Base-by-base conservation (phyloP, 92 coral and sea anemone species). In the Porites evermanni region DNA sequence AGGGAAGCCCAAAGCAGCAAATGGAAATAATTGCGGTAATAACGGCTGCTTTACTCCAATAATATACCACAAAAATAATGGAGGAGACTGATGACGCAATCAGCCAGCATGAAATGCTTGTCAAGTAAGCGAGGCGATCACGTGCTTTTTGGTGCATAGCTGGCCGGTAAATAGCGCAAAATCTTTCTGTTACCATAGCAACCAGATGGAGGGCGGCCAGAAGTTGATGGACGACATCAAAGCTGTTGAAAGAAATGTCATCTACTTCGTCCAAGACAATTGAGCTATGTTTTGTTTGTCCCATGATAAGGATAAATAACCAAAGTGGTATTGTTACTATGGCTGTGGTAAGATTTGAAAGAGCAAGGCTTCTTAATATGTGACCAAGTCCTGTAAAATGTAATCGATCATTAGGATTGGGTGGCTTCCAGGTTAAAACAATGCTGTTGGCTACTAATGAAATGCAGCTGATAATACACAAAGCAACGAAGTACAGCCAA, bases 141-240 rank as follows among this genome's bases (percentile, higher is more conserved):
- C 87, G 83, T 18, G 90, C 86, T 24, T 82, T 90, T 11, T 87
- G 87, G 68, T 90, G 93, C 9, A 74, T 85, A 9, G 85, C 74
- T 58, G 90, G 86, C 90, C 93, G 80, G 73, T 87, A 83, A 67
- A 80, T 75, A n/a, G 93, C 89, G 63, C 61, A 74, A 17, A 86
- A 60, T 53, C 93, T 85, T 69, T 90, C 90, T 18, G 77, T 72
- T 85, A 83, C 87, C 53, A 90, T 74, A 8, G 86, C 79, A 19
- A 74, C 26, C 19, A 90, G 64, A 50, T 85, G 90, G 7, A 90
- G 82, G 6, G 71, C 12, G n/a, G 77, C 74, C 74, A 90, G 77
- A 11, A 90, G 67, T 29, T 85, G 85, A 24, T 90, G 84, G 72
- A 90, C 66, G 29, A 90, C 67, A 80, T 85, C 93, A 26, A 90